Evolutionary conservation across 2,113 vertebrate species (phyloP).

Genomic region (Coracopsis vasa): DNA sequence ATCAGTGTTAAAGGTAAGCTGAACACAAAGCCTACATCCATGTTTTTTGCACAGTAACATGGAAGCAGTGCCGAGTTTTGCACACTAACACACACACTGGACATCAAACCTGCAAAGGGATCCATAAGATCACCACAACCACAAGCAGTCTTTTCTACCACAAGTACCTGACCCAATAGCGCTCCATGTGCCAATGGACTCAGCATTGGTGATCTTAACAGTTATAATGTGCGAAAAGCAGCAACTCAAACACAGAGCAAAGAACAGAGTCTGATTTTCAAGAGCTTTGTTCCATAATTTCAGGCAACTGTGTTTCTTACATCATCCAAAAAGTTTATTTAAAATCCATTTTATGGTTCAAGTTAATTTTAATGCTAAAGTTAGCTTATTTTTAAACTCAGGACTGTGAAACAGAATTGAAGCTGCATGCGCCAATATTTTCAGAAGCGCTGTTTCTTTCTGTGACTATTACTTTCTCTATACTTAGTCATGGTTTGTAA

Average conservation of each 20-base stretch:
- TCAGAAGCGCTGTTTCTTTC: not conserved
- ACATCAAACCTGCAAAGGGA: not conserved
- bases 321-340: not conserved
- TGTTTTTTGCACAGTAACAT: not conserved
- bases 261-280: not conserved
- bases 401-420: not conserved
- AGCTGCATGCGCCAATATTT: not conserved
- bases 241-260: not conserved
- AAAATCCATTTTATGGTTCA: not conserved
- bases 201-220: not conserved
- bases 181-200: accelerated
- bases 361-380: not conserved
- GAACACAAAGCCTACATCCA: not conserved
- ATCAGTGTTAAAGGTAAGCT: not conserved
- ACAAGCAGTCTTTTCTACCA: not conserved
- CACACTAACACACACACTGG: not conserved
- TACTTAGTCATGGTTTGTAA: not conserved
- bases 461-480: not conserved
- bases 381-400: not conserved
- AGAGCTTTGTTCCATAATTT: not conserved
- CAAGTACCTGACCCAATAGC: not conserved
- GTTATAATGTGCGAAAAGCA: not conserved
- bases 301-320: not conserved
- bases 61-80: not conserved
- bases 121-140: not conserved